phyloP scores from a whole-genome alignment of 2,888 invertebrate genomes.

The Nemoura dubitans region DNA sequence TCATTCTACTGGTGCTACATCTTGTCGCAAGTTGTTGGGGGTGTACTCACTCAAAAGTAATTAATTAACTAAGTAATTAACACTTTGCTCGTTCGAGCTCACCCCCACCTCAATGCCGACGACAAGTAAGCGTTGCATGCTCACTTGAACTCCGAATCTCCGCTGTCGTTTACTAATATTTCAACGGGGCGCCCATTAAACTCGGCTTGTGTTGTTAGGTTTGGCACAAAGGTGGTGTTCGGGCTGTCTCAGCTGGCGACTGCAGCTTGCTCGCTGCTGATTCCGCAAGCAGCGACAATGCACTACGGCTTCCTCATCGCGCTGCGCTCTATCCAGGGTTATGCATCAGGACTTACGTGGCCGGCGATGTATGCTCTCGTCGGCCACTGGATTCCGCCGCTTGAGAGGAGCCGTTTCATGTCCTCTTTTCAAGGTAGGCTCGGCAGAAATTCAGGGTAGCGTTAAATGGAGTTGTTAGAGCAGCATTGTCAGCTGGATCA shows the following conservation, averaged over 20 bases:
- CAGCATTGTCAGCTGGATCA: too few relatives aligned
- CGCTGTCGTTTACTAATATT: background rate
- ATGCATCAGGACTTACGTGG: slow-evolving; percentile 78
- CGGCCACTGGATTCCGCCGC: slow-evolving; percentile 77
- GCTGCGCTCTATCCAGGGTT: slow-evolving; percentile 72
- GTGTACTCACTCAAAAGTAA: slow-evolving; percentile 71
- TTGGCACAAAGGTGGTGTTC: slow-evolving; percentile 76
- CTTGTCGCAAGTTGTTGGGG: slow-evolving; percentile 74
- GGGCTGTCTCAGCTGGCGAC: slow-evolving; percentile 75
- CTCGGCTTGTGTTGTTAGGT: slow-evolving; percentile 51
- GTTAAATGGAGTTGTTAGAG: too few relatives aligned
- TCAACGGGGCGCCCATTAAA: background rate
- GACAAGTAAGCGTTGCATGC: slow-evolving; percentile 12
- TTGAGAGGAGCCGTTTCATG: slow-evolving; percentile 77
- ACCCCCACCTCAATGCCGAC: slow-evolving; percentile 7
- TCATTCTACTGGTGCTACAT: slow-evolving; percentile 81
- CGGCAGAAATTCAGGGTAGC: background rate
- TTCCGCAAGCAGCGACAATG: slow-evolving; percentile 70
- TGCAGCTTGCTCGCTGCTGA: slow-evolving; percentile 72
- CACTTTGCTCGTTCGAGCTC: slow-evolving; percentile 5
- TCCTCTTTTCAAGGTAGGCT: slow-evolving; percentile 74
- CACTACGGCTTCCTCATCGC: slow-evolving; percentile 70
- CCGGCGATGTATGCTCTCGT: slow-evolving; percentile 80
- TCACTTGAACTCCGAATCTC: background rate
- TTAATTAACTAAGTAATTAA: slow-evolving; percentile 13